These are phyloP conservation scores for Rhodophaea formosa DNA, from an alignment of 2,888 invertebrate genomes.

Conservation along the genomic window DNA sequence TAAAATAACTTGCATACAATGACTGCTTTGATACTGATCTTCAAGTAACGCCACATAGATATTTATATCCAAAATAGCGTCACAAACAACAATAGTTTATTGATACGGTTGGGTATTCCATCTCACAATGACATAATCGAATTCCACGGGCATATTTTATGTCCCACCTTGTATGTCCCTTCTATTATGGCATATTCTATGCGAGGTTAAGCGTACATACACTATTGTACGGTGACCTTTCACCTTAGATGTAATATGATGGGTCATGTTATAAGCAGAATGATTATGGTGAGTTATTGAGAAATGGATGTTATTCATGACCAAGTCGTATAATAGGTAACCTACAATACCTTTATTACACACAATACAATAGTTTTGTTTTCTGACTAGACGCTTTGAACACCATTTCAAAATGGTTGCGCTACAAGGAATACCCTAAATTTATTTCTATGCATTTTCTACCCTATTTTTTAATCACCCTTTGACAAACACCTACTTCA, in stretches of 20 bases:
- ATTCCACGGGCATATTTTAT: slow-evolving; percentile 17
- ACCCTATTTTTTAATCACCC: too few species aligned
- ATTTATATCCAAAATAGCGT: not conserved
- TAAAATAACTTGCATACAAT: too few species aligned
- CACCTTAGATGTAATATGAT: slow-evolving; percentile 11
- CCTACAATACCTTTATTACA: too few species aligned
- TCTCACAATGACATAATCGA: slow-evolving; percentile 13
- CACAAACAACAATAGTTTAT: slow-evolving; percentile 16
- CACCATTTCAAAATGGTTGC: too few species aligned
- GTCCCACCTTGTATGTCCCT: not conserved
- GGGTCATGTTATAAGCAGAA: not conserved
- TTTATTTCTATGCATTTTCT: too few species aligned
- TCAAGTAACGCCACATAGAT: too few species aligned
- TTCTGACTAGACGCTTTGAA: too few species aligned
- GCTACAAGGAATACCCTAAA: too few species aligned
- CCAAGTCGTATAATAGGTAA: not conserved
- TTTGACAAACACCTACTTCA: too few species aligned
- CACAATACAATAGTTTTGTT: too few species aligned
- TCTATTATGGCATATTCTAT: slow-evolving; percentile 16
- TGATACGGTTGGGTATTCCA: slow-evolving; percentile 1
- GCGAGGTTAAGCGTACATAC: slow-evolving; percentile 9
- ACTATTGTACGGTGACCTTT: slow-evolving; percentile 17
- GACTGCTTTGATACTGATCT: too few species aligned
- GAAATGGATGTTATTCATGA: not conserved
- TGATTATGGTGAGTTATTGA: slow-evolving; percentile 6